phyloP scores from a whole-genome alignment of 2,888 invertebrate species.

The Gari tellinella region DNA sequence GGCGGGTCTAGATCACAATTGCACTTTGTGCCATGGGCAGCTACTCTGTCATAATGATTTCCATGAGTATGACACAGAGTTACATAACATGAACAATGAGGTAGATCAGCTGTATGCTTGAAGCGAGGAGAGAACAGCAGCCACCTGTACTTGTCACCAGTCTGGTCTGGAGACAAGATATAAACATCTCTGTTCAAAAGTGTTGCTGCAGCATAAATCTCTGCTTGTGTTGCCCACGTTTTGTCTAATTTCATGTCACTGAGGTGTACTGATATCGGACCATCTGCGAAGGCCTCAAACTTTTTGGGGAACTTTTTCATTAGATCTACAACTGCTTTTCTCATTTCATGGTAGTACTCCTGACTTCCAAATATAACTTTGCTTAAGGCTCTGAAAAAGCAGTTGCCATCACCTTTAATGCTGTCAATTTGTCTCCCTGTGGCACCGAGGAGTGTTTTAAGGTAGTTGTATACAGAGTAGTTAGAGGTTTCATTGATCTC shows the following conservation, averaged over 20 bases:
- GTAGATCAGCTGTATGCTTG: slow-evolving; percentile 31
- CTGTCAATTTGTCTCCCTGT: slow-evolving; percentile 72
- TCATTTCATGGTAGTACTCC: slow-evolving; percentile 69
- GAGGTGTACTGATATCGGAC: slow-evolving; percentile 65
- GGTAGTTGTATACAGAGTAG: slow-evolving; percentile 65
- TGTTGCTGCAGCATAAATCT: slow-evolving; percentile 78
- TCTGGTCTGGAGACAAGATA: slow-evolving; percentile 74
- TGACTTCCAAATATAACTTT: slow-evolving; percentile 75
- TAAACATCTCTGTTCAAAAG: slow-evolving; percentile 73
- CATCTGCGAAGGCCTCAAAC: slow-evolving; percentile 74
- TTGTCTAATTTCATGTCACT: slow-evolving; percentile 65
- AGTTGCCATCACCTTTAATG: slow-evolving; percentile 78
- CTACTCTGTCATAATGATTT: slow-evolving; percentile 78
- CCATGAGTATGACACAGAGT: slow-evolving; percentile 79
- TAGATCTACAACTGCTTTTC: slow-evolving; percentile 74
- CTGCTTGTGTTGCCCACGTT: slow-evolving; percentile 77
- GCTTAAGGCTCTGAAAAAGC: slow-evolving; percentile 78
- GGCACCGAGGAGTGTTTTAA: slow-evolving; percentile 58
- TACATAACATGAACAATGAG: slow-evolving; percentile 67
- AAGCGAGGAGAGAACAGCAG: slow-evolving; percentile 72
- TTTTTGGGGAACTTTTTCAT: slow-evolving; percentile 67
- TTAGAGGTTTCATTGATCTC: slow-evolving; percentile 58
- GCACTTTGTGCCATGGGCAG: slow-evolving; percentile 59
- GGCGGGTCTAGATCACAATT: slow-evolving; percentile 73
- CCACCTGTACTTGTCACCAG: slow-evolving; percentile 71